Conservation (phyloP, 2,797 vertebrate species). For the Acomys russatus region DNA sequence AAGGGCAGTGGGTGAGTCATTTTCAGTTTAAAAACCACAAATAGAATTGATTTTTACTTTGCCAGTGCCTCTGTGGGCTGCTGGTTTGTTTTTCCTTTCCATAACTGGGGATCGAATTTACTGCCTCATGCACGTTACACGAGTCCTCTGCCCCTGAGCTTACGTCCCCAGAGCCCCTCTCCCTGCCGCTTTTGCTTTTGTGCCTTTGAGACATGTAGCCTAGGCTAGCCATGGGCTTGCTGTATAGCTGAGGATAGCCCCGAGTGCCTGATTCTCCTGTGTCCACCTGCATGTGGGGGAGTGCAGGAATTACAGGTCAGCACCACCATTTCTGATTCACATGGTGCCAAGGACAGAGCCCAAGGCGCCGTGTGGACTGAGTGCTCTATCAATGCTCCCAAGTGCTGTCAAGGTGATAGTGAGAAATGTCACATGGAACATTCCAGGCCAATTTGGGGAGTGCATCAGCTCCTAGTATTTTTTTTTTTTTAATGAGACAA, state of each 20-base stretch:
- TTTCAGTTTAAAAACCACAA: not conserved
- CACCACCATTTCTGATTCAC: not conserved
- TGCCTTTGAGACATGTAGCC: not conserved
- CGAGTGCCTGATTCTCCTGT: not conserved
- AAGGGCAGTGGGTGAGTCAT: not conserved
- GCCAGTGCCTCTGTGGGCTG: not conserved
- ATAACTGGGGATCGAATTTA: not conserved
- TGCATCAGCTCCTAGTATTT: too few species aligned
- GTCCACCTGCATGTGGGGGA: not conserved
- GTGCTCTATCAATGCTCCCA: not conserved
- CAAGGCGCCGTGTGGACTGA: accelerated
- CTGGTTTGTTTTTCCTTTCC: not conserved
- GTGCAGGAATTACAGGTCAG: not conserved
- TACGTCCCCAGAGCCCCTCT: not conserved
- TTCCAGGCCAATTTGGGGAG: too few species aligned
- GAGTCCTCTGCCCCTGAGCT: not conserved
- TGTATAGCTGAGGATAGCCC: not conserved
- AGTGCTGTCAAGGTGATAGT: too few species aligned
- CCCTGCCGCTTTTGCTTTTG: not conserved
- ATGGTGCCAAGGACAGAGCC: not conserved
- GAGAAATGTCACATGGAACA: too few species aligned
- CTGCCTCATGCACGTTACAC: too few species aligned
- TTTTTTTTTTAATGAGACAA: not conserved
- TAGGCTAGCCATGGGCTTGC: not conserved
- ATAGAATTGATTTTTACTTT: conserved; percentile 12